Conservation (phyloP, 2,888 invertebrate species). For the Electrophaes corylata region DNA sequence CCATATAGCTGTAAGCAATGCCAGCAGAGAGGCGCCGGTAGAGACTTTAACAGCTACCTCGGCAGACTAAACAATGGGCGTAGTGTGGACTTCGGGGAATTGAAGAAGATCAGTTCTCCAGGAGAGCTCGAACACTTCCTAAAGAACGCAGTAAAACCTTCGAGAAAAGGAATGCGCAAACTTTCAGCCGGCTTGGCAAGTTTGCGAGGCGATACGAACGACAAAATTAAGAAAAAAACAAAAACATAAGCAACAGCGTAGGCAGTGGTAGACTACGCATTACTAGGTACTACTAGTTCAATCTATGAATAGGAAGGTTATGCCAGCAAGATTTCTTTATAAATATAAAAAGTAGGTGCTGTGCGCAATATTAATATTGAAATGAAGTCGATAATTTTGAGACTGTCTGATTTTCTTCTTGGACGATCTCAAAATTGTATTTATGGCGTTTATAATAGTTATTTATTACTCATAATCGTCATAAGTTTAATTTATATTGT, state of each 20-base stretch:
- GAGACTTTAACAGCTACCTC: conserved; percentile 62
- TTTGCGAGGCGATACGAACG: conserved; percentile 52
- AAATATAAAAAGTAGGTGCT: conserved; percentile 23
- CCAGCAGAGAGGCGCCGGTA: conserved; percentile 56
- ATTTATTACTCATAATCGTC: conserved; percentile 40
- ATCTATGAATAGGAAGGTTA: conserved; percentile 31
- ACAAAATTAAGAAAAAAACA: conserved; percentile 44
- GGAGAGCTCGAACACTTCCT: conserved; percentile 69
- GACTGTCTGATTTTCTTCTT: conserved; percentile 75
- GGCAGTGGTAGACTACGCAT: too few relatives aligned
- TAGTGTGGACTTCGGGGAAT: conserved; percentile 62
- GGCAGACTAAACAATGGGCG: conserved; percentile 69
- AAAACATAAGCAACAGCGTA: conserved; percentile 37
- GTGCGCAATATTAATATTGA: conserved; percentile 12
- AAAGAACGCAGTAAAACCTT: conserved; percentile 70
- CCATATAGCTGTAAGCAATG: conserved; percentile 86
- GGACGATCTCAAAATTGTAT: conserved; percentile 76
- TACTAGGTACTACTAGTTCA: too few relatives aligned
- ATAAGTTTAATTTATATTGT: conserved; percentile 42
- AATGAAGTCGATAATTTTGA: conserved; percentile 57
- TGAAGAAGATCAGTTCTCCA: conserved; percentile 71
- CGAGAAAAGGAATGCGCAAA: conserved; percentile 61
- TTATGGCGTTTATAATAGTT: conserved; percentile 47
- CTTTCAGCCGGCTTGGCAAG: conserved; percentile 52
- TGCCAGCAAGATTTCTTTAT: conserved; percentile 39